Evolutionary conservation across 1,140 invertebrate genomes (phyloP).

Genomic region (Triops longicaudatus): DNA sequence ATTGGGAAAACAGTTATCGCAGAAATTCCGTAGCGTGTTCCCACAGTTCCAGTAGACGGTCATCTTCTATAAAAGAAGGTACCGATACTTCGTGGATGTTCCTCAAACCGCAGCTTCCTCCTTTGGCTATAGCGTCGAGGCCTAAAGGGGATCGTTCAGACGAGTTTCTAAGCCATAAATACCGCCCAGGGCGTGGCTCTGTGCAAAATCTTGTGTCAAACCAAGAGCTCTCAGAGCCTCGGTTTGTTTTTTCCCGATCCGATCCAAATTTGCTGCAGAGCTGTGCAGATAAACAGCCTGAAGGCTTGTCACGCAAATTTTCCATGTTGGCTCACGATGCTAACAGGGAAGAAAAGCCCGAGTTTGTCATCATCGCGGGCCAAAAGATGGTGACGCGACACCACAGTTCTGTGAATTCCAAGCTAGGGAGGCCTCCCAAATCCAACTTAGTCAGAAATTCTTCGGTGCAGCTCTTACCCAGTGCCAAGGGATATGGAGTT

Average conservation of each 20-base stretch:
- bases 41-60: constrained; percentile 9
- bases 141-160: neutral
- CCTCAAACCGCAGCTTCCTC: constrained; percentile 7
- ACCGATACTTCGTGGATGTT: constrained; percentile 27
- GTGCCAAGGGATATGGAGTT: constrained; percentile 6
- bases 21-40: neutral
- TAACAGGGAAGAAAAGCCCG: neutral
- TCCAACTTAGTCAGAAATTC: neutral
- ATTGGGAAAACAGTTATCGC: neutral
- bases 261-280: neutral
- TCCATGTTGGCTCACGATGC: neutral
- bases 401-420: neutral
- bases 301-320: neutral
- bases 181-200: neutral
- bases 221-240: neutral
- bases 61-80: constrained; percentile 24
- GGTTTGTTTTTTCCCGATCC: neutral
- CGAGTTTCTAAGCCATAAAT: neutral
- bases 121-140: neutral
- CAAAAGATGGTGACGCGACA: neutral
- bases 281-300: neutral
- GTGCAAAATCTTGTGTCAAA: neutral
- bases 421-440: neutral
- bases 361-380: neutral
- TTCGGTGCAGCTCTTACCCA: constrained; percentile 5